phyloP scores from a whole-genome alignment of 2,797 vertebrate species.

The Benthosema pterotum region DNA sequence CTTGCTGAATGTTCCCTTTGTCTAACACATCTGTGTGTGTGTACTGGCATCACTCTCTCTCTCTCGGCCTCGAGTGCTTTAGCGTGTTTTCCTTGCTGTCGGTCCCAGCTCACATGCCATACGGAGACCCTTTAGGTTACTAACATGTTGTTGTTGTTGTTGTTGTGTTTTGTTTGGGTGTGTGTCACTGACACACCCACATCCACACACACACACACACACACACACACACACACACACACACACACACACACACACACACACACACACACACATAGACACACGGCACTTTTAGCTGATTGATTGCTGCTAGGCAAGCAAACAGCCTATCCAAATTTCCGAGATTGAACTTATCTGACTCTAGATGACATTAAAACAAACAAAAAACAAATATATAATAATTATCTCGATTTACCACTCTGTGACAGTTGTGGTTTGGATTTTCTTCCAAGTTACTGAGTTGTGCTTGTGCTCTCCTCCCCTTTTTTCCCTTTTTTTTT shows the following conservation, averaged over 20 bases:
- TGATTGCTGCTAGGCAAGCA: background rate
- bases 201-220: too few relatives aligned
- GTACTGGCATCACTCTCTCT: conserved; percentile 1
- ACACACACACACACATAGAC: too few relatives aligned
- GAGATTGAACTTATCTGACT: background rate
- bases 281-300: conserved; percentile 4
- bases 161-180: conserved; percentile 4
- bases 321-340: background rate
- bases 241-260: too few relatives aligned
- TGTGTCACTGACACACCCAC: background rate
- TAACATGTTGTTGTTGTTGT: conserved; percentile 10
- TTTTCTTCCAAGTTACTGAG: background rate
- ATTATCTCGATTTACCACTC: too few relatives aligned
- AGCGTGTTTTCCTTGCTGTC: conserved; percentile 24
- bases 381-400: too few relatives aligned
- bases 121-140: conserved; percentile 10
- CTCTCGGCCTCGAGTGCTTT: conserved; percentile 5
- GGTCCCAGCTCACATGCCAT: conserved; percentile 9
- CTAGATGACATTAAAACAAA: background rate
- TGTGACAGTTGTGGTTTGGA: too few relatives aligned
- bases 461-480: conserved; percentile 21
- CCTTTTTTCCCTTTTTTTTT: background rate
- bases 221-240: too few relatives aligned
- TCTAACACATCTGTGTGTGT: conserved; percentile 20
- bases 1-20: conserved; percentile 55